phyloP scores from a whole-genome alignment of 2,113 vertebrate genomes.

The Barbus barbus region DNA sequence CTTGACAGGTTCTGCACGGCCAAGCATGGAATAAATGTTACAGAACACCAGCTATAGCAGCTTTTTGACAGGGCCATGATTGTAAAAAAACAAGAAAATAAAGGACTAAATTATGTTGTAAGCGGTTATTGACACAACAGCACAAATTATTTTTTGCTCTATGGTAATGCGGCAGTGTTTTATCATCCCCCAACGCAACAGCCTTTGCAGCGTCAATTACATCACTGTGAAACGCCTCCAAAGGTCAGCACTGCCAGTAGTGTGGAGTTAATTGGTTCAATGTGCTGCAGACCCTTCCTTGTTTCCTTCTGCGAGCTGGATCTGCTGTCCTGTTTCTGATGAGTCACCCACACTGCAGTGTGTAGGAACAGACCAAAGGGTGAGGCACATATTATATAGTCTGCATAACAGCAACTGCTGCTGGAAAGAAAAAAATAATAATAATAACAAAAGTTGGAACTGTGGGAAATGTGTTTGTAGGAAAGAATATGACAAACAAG shows the following conservation, averaged over 20 bases:
- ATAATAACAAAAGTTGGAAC: not conserved
- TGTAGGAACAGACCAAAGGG: constrained; percentile 19
- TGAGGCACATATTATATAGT: constrained; percentile 9
- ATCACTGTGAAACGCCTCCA: constrained; percentile 23
- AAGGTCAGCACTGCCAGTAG: constrained; percentile 60
- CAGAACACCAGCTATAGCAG: not conserved
- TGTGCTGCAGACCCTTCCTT: constrained; percentile 21
- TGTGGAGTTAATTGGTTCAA: constrained; percentile 49
- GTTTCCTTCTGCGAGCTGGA: constrained; percentile 10
- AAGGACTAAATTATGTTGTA: constrained; percentile 15
- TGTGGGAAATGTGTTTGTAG: not conserved
- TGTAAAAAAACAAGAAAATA: not conserved
- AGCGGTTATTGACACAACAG: constrained; percentile 35
- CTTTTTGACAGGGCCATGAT: not conserved
- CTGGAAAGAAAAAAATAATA: not conserved
- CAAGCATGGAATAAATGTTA: constrained; percentile 6
- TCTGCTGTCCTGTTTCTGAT: constrained; percentile 29
- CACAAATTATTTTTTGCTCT: constrained; percentile 22
- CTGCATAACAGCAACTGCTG: constrained; percentile 8
- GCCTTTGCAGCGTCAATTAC: constrained; percentile 54
- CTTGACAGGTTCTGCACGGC: not conserved
- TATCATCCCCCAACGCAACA: constrained; percentile 21
- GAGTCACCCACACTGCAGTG: constrained; percentile 35
- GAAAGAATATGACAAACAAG: not conserved
- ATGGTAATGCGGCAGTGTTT: constrained; percentile 40